These are phyloP conservation scores for Protonibea diacanthus DNA, from an alignment of 2,797 vertebrate species.

Conservation along the genomic window DNA sequence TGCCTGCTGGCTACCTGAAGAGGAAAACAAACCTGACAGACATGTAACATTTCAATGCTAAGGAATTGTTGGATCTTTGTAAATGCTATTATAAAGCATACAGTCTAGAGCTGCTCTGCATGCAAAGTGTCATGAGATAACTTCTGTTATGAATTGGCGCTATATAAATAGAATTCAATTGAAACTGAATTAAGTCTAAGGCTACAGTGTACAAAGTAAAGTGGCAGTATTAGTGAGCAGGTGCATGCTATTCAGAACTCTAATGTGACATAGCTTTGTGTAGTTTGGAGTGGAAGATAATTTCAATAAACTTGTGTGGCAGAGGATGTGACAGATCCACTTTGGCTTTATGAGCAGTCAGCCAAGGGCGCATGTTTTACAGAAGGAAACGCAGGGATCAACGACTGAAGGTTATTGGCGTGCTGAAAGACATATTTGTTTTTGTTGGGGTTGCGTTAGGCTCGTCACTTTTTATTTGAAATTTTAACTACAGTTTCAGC, in stretches of 20 bases:
- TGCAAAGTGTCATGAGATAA: too few species aligned
- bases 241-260: background rate
- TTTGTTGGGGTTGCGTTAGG: background rate
- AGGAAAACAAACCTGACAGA: background rate
- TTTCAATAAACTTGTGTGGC: slow-evolving; percentile 21
- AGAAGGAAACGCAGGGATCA: background rate
- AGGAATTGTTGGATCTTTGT: background rate
- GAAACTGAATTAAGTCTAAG: background rate
- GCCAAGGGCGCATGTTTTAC: slow-evolving; percentile 9
- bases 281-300: slow-evolving; percentile 5
- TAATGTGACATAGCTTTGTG: slow-evolving; percentile 8
- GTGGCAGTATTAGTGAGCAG: background rate
- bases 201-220: too few species aligned
- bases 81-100: too few species aligned
- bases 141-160: too few species aligned
- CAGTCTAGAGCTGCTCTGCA: too few species aligned
- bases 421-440: background rate
- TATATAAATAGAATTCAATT: too few species aligned
- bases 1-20: background rate
- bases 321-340: slow-evolving; percentile 19
- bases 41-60: slow-evolving; percentile 25
- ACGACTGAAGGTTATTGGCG: slow-evolving; percentile 4
- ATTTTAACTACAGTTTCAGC: too few species aligned
- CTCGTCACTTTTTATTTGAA: slow-evolving; percentile 14
- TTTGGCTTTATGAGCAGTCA: slow-evolving; percentile 22